Percentiles rank a stretch among this genome's conserved stretches.
phyloP scores from a whole-genome alignment of 2,888 invertebrate genomes.

The Clitarchus hookeri region DNA sequence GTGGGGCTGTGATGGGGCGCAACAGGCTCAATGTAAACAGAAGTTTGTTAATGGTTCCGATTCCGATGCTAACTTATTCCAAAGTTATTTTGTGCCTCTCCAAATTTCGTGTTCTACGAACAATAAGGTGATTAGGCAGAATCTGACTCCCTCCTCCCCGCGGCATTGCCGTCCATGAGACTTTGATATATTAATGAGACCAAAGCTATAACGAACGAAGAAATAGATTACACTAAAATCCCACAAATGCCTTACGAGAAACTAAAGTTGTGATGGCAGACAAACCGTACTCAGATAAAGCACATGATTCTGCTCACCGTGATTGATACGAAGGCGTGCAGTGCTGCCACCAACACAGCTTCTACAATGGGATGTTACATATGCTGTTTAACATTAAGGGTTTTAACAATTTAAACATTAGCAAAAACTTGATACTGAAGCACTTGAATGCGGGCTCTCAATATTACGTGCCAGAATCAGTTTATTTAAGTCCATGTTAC shows the following conservation, averaged over 20 bases:
- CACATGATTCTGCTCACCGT: constrained; percentile 12
- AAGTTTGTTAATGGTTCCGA: constrained; percentile 44
- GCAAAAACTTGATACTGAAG: background rate
- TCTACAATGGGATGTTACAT: constrained; percentile 21
- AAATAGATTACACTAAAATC: background rate
- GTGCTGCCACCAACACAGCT: background rate
- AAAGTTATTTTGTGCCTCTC: constrained; percentile 32
- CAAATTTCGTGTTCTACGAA: background rate
- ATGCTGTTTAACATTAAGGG: background rate
- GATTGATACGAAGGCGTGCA: constrained; percentile 6
- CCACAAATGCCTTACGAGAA: background rate
- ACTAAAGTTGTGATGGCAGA: background rate
- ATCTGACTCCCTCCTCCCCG: background rate
- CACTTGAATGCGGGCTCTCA: background rate
- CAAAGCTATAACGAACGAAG: background rate
- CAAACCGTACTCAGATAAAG: background rate
- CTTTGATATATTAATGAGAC: background rate
- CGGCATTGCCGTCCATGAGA: background rate
- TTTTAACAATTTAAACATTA: background rate
- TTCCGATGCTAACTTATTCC: constrained; percentile 48
- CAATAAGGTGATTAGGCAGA: background rate
- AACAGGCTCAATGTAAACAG: constrained; percentile 47
- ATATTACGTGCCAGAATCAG: constrained; percentile 15
- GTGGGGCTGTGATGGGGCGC: constrained; percentile 45
- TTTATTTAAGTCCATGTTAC: background rate